Conservation (phyloP, 2,888 invertebrate species). For the Microctonus aethiopoides region DNA sequence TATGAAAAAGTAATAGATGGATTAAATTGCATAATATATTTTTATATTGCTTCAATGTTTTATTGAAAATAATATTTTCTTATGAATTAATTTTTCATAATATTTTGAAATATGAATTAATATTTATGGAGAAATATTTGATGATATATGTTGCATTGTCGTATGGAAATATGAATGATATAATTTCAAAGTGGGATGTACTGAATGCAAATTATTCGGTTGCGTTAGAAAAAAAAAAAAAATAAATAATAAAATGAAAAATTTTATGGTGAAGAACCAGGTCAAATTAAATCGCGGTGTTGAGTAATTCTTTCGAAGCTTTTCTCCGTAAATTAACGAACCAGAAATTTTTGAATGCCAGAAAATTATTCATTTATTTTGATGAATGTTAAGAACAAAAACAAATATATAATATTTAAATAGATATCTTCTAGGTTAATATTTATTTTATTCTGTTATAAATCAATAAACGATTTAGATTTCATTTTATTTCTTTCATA, state of each 20-base stretch:
- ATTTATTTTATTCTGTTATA: too few relatives aligned
- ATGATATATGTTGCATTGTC: too few relatives aligned
- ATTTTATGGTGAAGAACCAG: conserved; percentile 18
- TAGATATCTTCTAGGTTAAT: too few relatives aligned
- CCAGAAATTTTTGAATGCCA: conserved; percentile 38
- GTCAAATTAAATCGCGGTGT: conserved; percentile 6
- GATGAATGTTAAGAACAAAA: neutral
- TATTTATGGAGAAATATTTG: neutral
- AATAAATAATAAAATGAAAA: too few relatives aligned
- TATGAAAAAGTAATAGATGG: too few relatives aligned
- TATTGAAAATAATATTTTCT: neutral
- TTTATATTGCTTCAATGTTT: neutral
- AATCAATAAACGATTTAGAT: too few relatives aligned
- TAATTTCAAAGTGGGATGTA: too few relatives aligned
- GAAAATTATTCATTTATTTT: conserved; percentile 19
- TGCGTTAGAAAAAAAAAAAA: neutral
- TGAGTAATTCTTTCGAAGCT: conserved; percentile 33
- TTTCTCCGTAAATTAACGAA: conserved; percentile 42
- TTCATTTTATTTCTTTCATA: too few relatives aligned
- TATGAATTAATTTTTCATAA: neutral
- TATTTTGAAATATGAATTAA: neutral
- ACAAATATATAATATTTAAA: conserved; percentile 7
- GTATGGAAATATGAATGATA: too few relatives aligned
- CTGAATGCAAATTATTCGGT: too few relatives aligned
- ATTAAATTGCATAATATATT: too few relatives aligned